A percentile compares a stretch with the other conserved stretches of the same genome.
Evolutionary conservation across 2,888 invertebrate genomes (phyloP).

Genomic region (Eustalomyia histrio): DNA sequence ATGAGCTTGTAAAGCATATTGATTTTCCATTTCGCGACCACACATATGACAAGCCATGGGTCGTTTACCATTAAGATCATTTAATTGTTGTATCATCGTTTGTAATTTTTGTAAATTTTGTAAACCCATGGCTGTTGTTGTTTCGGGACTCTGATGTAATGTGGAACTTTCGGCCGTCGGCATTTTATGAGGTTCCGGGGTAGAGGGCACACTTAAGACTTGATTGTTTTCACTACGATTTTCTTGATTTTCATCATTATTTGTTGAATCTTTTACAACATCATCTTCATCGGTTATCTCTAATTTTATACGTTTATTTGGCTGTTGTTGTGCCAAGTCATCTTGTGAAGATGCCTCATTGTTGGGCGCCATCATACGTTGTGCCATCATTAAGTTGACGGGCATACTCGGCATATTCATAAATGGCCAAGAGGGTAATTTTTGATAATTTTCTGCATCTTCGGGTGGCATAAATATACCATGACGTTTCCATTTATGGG

Average conservation of each 20-base stretch:
- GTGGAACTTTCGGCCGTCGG: conserved; percentile 50
- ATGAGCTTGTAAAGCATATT: conserved; percentile 83
- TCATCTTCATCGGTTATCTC: conserved; percentile 67
- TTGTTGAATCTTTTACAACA: conserved; percentile 55
- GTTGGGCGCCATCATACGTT: conserved; percentile 68
- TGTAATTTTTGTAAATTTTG: conserved; percentile 93
- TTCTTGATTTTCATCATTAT: conserved; percentile 66
- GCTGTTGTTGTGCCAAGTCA: conserved; percentile 63
- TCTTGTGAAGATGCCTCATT: conserved; percentile 48
- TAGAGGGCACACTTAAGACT: conserved; percentile 52
- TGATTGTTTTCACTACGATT: conserved; percentile 62
- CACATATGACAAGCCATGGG: conserved; percentile 84
- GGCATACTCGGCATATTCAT: conserved; percentile 82
- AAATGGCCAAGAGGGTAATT: conserved; percentile 81
- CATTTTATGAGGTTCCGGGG: conserved; percentile 67
- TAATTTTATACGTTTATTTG: conserved; percentile 74
- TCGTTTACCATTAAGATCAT: conserved; percentile 86
- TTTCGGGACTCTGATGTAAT: conserved; percentile 78
- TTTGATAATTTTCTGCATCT: conserved; percentile 76
- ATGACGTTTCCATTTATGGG: conserved; percentile 96
- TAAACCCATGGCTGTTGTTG: conserved; percentile 87
- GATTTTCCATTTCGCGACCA: conserved; percentile 86
- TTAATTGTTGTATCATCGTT: conserved; percentile 93
- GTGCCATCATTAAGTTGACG: conserved; percentile 85
- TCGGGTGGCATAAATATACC: conserved; percentile 86